Percentiles rank a stretch among this genome's conserved stretches.
phyloP scores from a whole-genome alignment of 2,888 invertebrate genomes.

The Artemia sp. region DNA sequence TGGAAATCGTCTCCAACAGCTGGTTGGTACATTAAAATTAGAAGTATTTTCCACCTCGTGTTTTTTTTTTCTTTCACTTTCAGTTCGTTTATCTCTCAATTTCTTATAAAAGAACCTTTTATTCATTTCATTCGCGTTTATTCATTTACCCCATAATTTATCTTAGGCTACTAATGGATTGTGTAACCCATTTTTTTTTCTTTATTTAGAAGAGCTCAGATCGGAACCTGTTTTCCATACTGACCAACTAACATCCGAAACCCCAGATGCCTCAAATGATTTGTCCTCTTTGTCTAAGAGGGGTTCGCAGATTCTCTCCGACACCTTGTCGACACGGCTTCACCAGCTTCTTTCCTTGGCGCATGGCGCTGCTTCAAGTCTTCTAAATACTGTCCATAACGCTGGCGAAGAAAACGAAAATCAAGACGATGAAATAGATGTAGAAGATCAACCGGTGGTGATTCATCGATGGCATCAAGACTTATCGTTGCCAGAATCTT shows the following conservation, averaged over 20 bases:
- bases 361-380: conserved; percentile 4
- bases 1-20: too few relatives aligned
- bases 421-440: background rate
- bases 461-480: conserved; percentile 11
- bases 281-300: background rate
- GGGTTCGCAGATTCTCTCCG: conserved; percentile 15
- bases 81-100: too few relatives aligned
- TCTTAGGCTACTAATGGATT: too few relatives aligned
- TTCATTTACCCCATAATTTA: too few relatives aligned
- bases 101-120: too few relatives aligned
- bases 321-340: conserved; percentile 1
- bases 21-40: too few relatives aligned
- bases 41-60: too few relatives aligned
- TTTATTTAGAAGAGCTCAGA: too few relatives aligned
- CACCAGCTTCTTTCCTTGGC: conserved; percentile 4
- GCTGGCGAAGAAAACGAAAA: conserved; percentile 2
- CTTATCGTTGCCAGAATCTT: background rate
- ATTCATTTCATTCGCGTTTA: too few relatives aligned
- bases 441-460: conserved; percentile 9
- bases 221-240: background rate
- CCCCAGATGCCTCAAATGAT: background rate
- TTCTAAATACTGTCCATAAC: background rate
- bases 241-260: conserved; percentile 10
- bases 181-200: too few relatives aligned
- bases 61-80: too few relatives aligned